Evolutionary conservation across 2,888 invertebrate species (phyloP), one percentile per base, ranked within the genome.

Genomic region (Aelia acuminata): DNA sequence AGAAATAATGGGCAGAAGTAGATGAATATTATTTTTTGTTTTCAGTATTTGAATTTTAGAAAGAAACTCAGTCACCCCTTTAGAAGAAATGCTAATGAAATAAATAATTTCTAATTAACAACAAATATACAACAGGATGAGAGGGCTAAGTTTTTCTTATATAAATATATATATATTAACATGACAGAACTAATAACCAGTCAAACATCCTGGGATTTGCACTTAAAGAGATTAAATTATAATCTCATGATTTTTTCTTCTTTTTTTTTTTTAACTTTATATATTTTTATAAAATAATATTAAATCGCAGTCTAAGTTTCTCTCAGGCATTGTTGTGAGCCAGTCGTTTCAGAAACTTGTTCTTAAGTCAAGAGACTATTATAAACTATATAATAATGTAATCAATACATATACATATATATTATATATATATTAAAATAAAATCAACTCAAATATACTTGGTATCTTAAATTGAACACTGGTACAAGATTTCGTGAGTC

Each of bases 391-490:
- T 63, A 49, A 31, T 31, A 50, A 87, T 87, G 22, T 70, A 87
- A 63, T 70, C 18, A 43, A 70, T 87, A 87, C 63, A 47, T 47
- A 57, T n/a, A n/a, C n/a, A n/a, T n/a, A n/a, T n/a, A n/a, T n/a
- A n/a, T n/a, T n/a, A n/a, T n/a, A n/a, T 85, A 84, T 31, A 53
- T 53, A 50, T 49, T 39, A 49, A 87, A 80, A 70, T 70, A 70
- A 80, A 43, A 80, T 80, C 43, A 80, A 80, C 80, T 80, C 80
- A 50, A 70, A 87, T 80, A 84, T 87, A 50, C 39, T 50, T 80
- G 87, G 87, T 87, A 87, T 87, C 84, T 87, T 87, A 87, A 84
- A 87, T 84, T 87, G 87, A 87, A 87, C 87, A 87, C 87, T 87
- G 87, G 80, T 87, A 87, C 84, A 87, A 50, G 48, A 43, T 50